Evolutionary conservation across 2,113 vertebrate species (phyloP).

Genomic region (Cygnus atratus): DNA sequence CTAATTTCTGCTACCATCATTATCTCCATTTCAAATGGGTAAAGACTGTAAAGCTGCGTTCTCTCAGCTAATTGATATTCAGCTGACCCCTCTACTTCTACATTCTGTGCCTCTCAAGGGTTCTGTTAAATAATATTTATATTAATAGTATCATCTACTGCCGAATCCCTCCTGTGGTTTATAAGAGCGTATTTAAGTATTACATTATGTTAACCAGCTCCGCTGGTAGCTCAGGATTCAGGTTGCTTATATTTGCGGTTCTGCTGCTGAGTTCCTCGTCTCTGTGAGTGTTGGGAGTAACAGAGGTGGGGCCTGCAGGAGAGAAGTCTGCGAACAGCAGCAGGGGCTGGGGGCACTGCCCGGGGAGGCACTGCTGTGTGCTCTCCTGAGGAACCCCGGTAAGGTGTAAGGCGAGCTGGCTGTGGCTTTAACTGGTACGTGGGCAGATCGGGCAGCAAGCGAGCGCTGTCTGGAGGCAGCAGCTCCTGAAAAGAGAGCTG

Average conservation of each 20-base stretch:
- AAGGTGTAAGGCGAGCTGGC: too few species aligned
- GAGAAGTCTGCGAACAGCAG: neutral
- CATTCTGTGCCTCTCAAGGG: slow-evolving; percentile 26
- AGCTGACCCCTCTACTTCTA: slow-evolving; percentile 6
- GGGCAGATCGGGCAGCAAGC: neutral
- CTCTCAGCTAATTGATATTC: neutral
- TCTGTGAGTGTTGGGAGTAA: neutral
- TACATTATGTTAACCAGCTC: slow-evolving; percentile 43
- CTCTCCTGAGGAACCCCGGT: too few species aligned
- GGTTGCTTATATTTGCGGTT: neutral
- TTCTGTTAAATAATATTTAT: slow-evolving; percentile 49
- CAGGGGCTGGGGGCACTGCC: neutral
- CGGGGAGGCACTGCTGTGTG: neutral
- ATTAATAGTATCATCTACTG: slow-evolving; percentile 54
- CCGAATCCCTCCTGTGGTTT: slow-evolving; percentile 53
- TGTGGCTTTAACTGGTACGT: rapidly evolving
- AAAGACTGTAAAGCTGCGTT: neutral
- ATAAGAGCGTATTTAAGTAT: slow-evolving; percentile 59
- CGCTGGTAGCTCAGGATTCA: neutral
- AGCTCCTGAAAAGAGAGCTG: neutral
- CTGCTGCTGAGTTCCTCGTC: neutral
- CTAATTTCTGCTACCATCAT: neutral
- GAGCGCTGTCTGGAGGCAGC: neutral
- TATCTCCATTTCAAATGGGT: neutral
- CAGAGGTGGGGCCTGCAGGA: neutral